These are phyloP conservation scores for Therioaphis trifolii DNA, from an alignment of 2,888 invertebrate species.

Conservation along the genomic window DNA sequence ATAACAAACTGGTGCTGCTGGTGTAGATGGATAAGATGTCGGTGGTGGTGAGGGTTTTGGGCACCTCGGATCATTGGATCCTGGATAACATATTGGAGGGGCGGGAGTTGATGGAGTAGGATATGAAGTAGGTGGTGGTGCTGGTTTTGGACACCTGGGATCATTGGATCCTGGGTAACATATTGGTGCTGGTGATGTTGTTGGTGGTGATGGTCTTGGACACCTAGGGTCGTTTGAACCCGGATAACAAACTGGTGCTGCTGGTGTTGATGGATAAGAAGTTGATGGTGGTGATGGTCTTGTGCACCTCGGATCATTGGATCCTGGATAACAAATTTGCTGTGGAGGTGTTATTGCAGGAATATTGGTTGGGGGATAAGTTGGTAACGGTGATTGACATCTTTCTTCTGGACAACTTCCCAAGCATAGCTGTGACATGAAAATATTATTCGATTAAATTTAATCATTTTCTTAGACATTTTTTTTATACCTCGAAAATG, in stretches of 20 bases:
- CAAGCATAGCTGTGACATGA: slow-evolving; percentile 45
- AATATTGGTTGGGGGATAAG: slow-evolving; percentile 56
- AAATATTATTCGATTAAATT: background rate
- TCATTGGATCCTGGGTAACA: slow-evolving; percentile 70
- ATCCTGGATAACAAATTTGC: slow-evolving; percentile 69
- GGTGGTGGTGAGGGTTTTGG: slow-evolving; percentile 62
- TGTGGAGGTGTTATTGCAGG: slow-evolving; percentile 65
- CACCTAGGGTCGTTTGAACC: too few relatives aligned
- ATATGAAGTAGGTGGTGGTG: too few relatives aligned
- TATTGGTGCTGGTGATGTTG: too few relatives aligned
- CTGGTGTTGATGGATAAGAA: slow-evolving; percentile 64
- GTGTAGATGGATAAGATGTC: too few relatives aligned
- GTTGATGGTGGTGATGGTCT: slow-evolving; percentile 66
- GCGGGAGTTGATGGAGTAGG: slow-evolving; percentile 40
- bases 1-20: slow-evolving; percentile 68
- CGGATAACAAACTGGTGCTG: too few relatives aligned
- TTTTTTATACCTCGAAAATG: background rate
- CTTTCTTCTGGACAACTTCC: slow-evolving; percentile 50
- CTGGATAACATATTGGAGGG: slow-evolving; percentile 68
- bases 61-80: slow-evolving; percentile 68
- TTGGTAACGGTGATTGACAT: slow-evolving; percentile 45
- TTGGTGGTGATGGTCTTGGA: too few relatives aligned
- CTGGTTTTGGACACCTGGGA: slow-evolving; percentile 68
- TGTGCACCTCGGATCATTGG: slow-evolving; percentile 68
- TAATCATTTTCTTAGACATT: background rate